Evolutionary conservation across 92 coral and sea anemone species (phyloP).

Genomic region (Plumapathes pennacea): DNA sequence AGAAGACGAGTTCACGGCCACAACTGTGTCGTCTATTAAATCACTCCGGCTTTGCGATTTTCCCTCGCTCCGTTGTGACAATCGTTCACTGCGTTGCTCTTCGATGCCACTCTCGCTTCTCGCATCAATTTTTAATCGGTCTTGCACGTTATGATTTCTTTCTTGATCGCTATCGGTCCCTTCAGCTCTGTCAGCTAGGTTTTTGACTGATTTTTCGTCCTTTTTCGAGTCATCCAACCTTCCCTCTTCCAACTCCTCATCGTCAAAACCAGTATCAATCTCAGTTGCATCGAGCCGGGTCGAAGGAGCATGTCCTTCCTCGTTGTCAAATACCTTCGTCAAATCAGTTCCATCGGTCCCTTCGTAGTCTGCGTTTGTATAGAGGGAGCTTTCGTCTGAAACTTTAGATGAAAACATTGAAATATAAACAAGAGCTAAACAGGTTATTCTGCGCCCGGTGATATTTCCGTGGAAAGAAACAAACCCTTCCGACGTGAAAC

Average conservation of each 20-base stretch:
- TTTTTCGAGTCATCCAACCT: constrained; percentile 15
- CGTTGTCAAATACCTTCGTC: constrained; percentile 23
- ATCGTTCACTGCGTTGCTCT: too few species aligned
- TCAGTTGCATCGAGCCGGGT: not conserved
- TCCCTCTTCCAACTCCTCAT: not conserved
- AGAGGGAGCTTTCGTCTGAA: too few species aligned
- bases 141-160: constrained; percentile 16
- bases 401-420: too few species aligned
- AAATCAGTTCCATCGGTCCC: constrained; percentile 42
- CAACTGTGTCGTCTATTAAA: not conserved
- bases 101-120: too few species aligned
- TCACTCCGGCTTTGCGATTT: too few species aligned
- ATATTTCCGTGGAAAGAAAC: too few species aligned
- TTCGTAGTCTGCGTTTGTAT: constrained; percentile 9
- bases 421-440: too few species aligned
- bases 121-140: constrained; percentile 41
- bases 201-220: not conserved
- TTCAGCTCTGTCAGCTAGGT: not conserved
- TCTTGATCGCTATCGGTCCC: constrained; percentile 9
- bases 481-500: too few species aligned
- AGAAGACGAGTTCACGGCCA: constrained; percentile 29
- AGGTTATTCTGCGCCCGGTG: too few species aligned
- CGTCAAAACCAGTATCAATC: not conserved
- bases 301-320: too few species aligned
- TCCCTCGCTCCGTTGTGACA: too few species aligned